Conservation (phyloP, 1,140 invertebrate species). For the Ganaspis sp. region DNA sequence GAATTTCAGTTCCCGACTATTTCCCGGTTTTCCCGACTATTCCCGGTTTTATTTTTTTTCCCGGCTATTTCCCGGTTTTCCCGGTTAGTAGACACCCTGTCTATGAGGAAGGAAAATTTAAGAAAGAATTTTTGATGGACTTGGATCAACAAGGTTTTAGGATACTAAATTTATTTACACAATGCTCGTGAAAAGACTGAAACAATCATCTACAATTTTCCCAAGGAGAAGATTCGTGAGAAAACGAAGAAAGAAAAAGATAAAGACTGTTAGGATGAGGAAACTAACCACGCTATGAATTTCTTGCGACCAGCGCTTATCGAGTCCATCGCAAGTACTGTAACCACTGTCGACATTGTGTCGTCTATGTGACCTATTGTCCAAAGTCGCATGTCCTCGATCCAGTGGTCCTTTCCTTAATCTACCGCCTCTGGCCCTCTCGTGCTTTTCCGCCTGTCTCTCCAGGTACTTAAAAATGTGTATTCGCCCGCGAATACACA, state of each 20-base stretch:
- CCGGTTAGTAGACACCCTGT: too few species aligned
- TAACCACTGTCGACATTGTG: constrained; percentile 93
- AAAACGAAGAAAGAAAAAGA: constrained; percentile 22
- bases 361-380: constrained; percentile 76
- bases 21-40: too few species aligned
- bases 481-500: constrained; percentile 92
- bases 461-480: constrained; percentile 97
- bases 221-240: not conserved
- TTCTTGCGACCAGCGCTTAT: constrained; percentile 92
- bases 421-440: constrained; percentile 72
- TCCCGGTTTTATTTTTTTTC: too few species aligned
- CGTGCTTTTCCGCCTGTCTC: constrained; percentile 87
- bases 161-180: constrained; percentile 11
- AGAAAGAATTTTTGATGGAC: not conserved
- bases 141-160: constrained; percentile 11
- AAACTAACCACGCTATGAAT: constrained; percentile 75
- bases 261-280: constrained; percentile 20
- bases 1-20: too few species aligned
- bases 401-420: constrained; percentile 69
- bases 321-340: constrained; percentile 85
- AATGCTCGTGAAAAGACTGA: not conserved
- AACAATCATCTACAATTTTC: not conserved
- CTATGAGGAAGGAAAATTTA: not conserved
- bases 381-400: constrained; percentile 77
- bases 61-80: too few species aligned